These are phyloP conservation scores for Eulemur mongoz DNA, from an alignment of 2,797 vertebrate species.

Conservation along the genomic window DNA sequence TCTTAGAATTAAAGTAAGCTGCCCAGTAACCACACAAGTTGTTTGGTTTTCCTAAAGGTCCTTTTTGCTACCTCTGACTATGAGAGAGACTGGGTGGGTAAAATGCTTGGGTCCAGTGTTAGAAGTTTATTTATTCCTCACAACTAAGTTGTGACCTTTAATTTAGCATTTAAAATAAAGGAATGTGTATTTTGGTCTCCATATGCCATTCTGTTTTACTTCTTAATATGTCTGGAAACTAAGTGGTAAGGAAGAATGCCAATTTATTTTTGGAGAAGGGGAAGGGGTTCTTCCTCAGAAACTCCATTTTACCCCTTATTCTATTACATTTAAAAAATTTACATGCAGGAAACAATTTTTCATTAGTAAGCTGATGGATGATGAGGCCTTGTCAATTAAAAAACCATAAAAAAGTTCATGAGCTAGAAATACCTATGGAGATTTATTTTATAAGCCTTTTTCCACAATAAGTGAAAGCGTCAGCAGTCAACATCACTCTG, in stretches of 20 bases:
- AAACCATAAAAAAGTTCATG: background rate
- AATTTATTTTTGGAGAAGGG: background rate
- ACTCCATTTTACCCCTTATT: background rate
- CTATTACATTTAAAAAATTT: background rate
- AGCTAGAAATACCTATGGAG: background rate
- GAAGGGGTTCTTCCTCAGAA: background rate
- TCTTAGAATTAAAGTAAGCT: background rate
- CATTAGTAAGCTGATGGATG: background rate
- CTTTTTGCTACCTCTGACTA: background rate
- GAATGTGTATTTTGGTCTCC: background rate
- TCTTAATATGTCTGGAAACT: conserved; percentile 12
- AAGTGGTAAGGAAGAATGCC: background rate
- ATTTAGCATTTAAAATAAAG: background rate
- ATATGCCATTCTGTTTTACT: background rate
- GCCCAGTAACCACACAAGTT: background rate
- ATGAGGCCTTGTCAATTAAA: conserved; percentile 7
- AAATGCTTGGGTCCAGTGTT: background rate
- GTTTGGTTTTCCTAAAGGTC: background rate
- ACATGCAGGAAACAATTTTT: background rate
- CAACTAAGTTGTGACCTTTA: background rate
- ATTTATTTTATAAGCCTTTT: conserved; percentile 31
- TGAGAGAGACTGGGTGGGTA: background rate
- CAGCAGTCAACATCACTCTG: conserved; percentile 5
- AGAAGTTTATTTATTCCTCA: background rate
- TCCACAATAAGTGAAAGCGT: background rate